These are phyloP conservation scores for Pheosia gnoma DNA, from an alignment of 2,888 invertebrate genomes.

Conservation along the genomic window DNA sequence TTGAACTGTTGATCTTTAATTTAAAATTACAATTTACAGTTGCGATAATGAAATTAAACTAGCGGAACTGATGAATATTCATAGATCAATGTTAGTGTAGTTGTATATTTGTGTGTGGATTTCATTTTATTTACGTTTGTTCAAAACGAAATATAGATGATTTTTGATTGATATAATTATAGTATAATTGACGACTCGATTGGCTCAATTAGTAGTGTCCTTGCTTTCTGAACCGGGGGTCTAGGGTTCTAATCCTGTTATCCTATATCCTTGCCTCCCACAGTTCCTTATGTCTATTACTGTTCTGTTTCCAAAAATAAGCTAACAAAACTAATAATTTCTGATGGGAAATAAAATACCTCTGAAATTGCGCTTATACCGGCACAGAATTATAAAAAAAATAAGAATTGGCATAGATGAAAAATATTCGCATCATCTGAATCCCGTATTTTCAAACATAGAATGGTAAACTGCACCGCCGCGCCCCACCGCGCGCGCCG, in stretches of 20 bases:
- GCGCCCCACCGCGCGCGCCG: no score
- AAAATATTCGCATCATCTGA: conserved; percentile 2
- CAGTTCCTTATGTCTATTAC: no score
- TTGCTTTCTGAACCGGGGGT: no score
- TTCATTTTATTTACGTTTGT: conserved; percentile 9
- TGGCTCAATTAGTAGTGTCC: no score
- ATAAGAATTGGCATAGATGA: not conserved
- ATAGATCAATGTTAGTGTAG: conserved; percentile 18
- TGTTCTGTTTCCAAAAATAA: no score
- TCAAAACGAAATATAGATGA: not conserved
- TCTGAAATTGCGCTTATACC: no score
- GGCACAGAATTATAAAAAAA: no score
- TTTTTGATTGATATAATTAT: not conserved
- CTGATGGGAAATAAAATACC: no score
- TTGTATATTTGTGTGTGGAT: conserved; percentile 12
- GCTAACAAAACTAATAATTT: no score
- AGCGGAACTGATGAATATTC: conserved; percentile 28
- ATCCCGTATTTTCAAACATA: not conserved
- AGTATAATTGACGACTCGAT: no score
- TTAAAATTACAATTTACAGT: conserved; percentile 42
- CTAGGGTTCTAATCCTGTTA: no score
- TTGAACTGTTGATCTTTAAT: conserved; percentile 45
- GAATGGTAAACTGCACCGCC: conserved; percentile 30
- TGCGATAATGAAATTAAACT: conserved; percentile 34
- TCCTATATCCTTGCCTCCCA: no score